Evolutionary conservation across 64 coral and sea anemone genomes (phyloP).

Genomic region (Montipora cactus): DNA sequence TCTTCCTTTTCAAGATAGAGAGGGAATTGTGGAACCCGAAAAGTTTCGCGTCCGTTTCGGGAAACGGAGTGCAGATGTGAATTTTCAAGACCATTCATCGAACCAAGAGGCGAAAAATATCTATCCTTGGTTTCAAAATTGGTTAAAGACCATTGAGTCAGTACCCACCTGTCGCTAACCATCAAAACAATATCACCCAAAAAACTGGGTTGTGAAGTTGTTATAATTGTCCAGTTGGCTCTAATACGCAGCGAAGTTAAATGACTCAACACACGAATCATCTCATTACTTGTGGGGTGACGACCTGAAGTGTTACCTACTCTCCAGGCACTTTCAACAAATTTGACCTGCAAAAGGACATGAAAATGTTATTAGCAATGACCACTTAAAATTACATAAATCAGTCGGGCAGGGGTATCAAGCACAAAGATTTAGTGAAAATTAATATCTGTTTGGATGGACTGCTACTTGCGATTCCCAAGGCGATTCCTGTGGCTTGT

Average conservation of each 20-base stretch:
- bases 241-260: slow-evolving; percentile 81
- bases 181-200: slow-evolving; percentile 56
- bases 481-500: too few relatives aligned
- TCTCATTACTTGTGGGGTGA: slow-evolving; percentile 68
- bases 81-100: too few relatives aligned
- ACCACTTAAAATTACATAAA: too few relatives aligned
- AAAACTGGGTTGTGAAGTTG: neutral
- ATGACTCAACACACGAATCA: slow-evolving; percentile 78
- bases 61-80: too few relatives aligned
- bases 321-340: slow-evolving; percentile 69
- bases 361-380: neutral
- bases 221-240: slow-evolving; percentile 80
- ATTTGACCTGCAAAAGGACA: slow-evolving; percentile 48
- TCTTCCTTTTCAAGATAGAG: too few relatives aligned
- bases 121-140: neutral
- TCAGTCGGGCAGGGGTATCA: too few relatives aligned
- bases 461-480: too few relatives aligned
- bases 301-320: slow-evolving; percentile 73
- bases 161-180: neutral
- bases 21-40: too few relatives aligned
- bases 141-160: neutral
- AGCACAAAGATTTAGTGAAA: too few relatives aligned
- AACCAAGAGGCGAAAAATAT: neutral
- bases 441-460: too few relatives aligned
- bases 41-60: too few relatives aligned